Percentiles rank a stretch among this genome's conserved stretches.
These are phyloP conservation scores for Spheniscus mendiculus DNA, from an alignment of 2,113 vertebrate species.

Conservation along the genomic window DNA sequence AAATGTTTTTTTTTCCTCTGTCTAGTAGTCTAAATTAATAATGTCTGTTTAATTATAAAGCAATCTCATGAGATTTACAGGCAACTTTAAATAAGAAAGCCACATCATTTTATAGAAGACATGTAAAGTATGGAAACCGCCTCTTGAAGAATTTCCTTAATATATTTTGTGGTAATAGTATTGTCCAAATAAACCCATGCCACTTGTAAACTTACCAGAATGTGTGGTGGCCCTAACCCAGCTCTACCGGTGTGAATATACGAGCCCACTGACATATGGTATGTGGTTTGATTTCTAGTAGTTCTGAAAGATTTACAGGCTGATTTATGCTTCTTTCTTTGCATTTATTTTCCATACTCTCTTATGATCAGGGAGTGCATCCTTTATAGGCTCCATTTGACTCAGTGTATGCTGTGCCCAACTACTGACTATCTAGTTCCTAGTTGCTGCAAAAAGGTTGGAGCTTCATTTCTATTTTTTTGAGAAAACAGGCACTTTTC, in stretches of 20 bases:
- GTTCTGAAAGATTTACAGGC: not conserved
- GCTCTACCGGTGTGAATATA: not conserved
- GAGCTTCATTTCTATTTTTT: not conserved
- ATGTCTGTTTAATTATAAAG: not conserved
- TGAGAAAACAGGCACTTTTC: not conserved
- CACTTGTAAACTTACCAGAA: not conserved
- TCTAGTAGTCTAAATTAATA: not conserved
- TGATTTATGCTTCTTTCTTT: not conserved
- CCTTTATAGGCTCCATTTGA: not conserved
- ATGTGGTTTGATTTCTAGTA: constrained; percentile 1
- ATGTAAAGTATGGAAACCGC: not conserved
- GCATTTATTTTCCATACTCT: not conserved
- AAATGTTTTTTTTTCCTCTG: not conserved
- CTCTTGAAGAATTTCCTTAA: not conserved
- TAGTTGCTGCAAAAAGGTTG: not conserved
- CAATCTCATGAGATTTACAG: not conserved
- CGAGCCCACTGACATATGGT: not conserved
- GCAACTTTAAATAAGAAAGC: not conserved
- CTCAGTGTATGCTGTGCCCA: not conserved
- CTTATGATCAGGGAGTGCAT: not conserved
- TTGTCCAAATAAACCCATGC: constrained; percentile 24
- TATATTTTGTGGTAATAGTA: not conserved
- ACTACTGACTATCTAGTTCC: not conserved
- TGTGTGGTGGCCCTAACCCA: not conserved
- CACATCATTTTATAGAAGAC: not conserved